Conservation (phyloP, 2,888 invertebrate genomes). For the Chelonus formosanus region DNA sequence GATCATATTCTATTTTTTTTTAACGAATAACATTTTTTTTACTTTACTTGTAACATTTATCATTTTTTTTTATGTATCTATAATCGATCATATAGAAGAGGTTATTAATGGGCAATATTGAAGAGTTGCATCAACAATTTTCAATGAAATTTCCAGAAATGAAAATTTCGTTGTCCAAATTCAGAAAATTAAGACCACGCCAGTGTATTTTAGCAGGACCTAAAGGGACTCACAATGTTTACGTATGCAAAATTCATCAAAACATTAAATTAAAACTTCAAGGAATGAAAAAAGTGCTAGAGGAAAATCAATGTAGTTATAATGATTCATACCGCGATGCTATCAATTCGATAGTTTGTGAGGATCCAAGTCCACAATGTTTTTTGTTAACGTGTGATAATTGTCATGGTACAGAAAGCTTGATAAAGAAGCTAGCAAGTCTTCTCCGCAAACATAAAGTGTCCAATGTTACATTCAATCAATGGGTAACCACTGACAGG, state of each 20-base stretch:
- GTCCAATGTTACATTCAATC: no score
- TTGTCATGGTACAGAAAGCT: no score
- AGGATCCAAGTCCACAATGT: conserved; percentile 20
- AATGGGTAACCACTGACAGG: no score
- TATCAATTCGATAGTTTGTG: no score
- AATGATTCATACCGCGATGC: conserved; percentile 10
- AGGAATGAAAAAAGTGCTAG: conserved; percentile 17
- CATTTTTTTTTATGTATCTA: no score
- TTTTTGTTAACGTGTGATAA: conserved; percentile 19
- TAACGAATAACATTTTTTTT: no score
- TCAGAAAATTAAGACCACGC: conserved; percentile 26
- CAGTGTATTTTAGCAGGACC: conserved; percentile 29
- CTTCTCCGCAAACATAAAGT: no score
- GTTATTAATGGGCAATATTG: conserved; percentile 25
- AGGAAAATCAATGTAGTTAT: neutral
- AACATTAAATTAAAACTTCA: conserved; percentile 31
- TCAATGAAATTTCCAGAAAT: conserved; percentile 17
- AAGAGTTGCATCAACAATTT: conserved; percentile 25
- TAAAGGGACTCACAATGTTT: conserved; percentile 31
- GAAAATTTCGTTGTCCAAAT: conserved; percentile 31
- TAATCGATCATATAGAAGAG: no score
- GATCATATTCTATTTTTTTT: no score
- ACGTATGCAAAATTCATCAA: conserved; percentile 31
- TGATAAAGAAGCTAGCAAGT: no score
- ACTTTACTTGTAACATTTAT: no score